Conservation (phyloP, 2,797 vertebrate genomes). For the Onychomys leucogaster region DNA sequence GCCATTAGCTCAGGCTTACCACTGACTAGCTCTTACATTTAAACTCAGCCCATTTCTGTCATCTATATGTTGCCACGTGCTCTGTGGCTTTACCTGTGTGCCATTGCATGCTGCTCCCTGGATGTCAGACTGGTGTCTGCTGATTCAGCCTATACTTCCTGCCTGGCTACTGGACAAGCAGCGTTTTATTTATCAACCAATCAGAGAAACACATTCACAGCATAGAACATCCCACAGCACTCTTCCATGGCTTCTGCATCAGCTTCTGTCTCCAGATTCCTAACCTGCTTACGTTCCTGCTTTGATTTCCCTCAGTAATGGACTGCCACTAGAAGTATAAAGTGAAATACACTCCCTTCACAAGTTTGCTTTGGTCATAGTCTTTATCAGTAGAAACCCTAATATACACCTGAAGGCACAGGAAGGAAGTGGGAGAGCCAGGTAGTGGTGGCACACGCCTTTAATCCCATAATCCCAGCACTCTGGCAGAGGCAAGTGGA, state of each 20-base stretch:
- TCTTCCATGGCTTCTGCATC: not conserved
- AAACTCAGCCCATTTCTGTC: too few species aligned
- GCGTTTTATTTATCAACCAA: too few species aligned
- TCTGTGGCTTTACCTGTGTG: too few species aligned
- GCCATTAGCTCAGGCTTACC: too few species aligned
- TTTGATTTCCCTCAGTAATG: not conserved
- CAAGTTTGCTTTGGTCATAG: not conserved
- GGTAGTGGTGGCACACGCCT: not conserved
- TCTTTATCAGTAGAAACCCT: not conserved
- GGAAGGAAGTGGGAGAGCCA: not conserved
- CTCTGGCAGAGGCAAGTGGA: not conserved
- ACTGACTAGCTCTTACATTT: too few species aligned
- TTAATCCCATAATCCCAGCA: not conserved
- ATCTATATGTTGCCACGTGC: too few species aligned
- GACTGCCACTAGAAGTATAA: not conserved
- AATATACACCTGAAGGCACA: not conserved
- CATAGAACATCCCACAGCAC: not conserved
- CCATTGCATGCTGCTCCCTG: too few species aligned
- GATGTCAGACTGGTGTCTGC: too few species aligned
- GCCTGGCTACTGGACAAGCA: too few species aligned
- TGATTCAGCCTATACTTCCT: too few species aligned
- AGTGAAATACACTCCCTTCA: not conserved
- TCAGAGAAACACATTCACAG: too few species aligned
- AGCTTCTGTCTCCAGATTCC: not conserved
- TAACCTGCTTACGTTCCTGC: not conserved